A percentile compares a stretch with the other conserved stretches of the same genome.
These are phyloP conservation scores for Phyllostomus hastatus DNA, from an alignment of 2,113 vertebrate genomes.

Conservation along the genomic window DNA sequence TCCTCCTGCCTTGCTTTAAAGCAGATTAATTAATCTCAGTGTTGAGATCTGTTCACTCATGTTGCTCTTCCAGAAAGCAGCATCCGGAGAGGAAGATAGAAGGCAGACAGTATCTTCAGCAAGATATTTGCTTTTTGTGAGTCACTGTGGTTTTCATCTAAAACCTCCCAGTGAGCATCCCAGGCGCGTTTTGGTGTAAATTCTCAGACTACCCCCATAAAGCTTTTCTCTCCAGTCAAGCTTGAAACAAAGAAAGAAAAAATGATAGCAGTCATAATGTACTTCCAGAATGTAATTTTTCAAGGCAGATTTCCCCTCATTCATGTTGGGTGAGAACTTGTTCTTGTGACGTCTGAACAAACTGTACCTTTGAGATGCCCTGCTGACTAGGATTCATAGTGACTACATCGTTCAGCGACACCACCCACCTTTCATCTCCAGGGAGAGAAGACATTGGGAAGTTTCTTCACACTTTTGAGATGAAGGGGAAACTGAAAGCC, in stretches of 20 bases:
- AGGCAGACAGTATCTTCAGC: rapidly evolving
- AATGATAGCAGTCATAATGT: not conserved
- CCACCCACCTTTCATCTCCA: not conserved
- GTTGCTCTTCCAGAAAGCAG: not conserved
- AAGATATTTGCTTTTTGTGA: not conserved
- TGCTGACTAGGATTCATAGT: not conserved
- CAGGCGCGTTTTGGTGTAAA: not conserved
- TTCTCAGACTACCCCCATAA: rapidly evolving
- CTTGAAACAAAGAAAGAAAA: not conserved
- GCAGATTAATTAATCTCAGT: not conserved
- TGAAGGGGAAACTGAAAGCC: not conserved
- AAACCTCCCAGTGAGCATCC: not conserved
- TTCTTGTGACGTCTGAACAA: not conserved
- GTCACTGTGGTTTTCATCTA: not conserved
- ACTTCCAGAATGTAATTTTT: not conserved
- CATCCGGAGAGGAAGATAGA: not conserved
- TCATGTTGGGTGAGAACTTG: not conserved
- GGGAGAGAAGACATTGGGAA: not conserved
- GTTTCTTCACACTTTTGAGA: not conserved
- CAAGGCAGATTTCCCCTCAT: not conserved
- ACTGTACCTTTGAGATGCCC: not conserved
- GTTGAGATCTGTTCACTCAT: not conserved
- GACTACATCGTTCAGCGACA: not conserved
- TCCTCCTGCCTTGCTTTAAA: not conserved
- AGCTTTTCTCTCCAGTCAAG: not conserved